A percentile compares a stretch with the other conserved stretches of the same genome.
These are phyloP conservation scores for Psittacula cyanocephala DNA, from an alignment of 2,113 vertebrate species.

Conservation along the genomic window DNA sequence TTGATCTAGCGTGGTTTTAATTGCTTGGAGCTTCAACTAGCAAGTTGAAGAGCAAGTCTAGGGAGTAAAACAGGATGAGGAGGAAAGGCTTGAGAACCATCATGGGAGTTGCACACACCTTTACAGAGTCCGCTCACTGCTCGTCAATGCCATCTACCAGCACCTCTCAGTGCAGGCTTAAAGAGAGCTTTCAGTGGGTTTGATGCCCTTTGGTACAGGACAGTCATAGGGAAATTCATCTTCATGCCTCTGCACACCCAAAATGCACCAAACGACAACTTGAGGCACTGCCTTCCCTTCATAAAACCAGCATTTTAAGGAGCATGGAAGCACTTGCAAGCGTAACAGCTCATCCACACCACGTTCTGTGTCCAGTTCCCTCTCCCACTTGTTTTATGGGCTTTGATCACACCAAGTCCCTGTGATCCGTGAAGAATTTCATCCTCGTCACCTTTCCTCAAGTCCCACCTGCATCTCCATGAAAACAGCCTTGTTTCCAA, in stretches of 20 bases:
- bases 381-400: neutral
- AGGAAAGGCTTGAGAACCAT: neutral
- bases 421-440: neutral
- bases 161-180: neutral
- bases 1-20: neutral
- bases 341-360: neutral
- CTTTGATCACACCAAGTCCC: neutral
- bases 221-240: rapidly evolving
- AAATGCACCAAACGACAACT: neutral
- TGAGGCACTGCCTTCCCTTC: too few relatives aligned
- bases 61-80: neutral
- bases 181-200: neutral
- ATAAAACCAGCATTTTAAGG: neutral
- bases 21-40: neutral
- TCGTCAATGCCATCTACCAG: neutral
- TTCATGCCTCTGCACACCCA: neutral
- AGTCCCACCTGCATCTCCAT: neutral
- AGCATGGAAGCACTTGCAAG: neutral
- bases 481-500: neutral
- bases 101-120: neutral
- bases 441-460: neutral
- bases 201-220: neutral
- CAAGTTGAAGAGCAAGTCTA: neutral
- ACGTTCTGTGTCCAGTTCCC: rapidly evolving
- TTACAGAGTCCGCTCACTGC: neutral